phyloP scores from a whole-genome alignment of 2,113 vertebrate genomes.

The Semicossyphus pulcher region DNA sequence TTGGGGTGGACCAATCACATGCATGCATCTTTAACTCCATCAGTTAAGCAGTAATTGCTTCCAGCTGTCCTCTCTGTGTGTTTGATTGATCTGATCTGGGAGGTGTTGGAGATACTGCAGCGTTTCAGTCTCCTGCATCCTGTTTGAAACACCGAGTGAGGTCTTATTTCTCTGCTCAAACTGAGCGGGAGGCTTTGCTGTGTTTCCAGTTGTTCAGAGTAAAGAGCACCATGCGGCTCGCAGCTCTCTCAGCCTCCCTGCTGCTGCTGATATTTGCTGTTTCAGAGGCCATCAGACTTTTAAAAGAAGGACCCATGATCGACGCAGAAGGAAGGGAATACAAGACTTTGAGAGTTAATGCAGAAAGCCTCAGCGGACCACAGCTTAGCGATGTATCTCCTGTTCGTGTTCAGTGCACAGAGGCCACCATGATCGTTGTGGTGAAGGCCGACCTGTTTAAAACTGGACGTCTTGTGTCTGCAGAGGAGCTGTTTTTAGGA shows the following conservation, averaged over 20 bases:
- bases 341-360: neutral
- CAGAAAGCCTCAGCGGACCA: neutral
- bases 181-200: neutral
- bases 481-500: slow-evolving; percentile 47
- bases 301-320: slow-evolving; percentile 51
- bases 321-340: slow-evolving; percentile 57
- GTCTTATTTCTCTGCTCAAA: neutral
- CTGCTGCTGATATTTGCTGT: neutral
- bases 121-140: neutral
- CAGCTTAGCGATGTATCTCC: rapidly evolving
- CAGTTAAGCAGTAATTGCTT: slow-evolving; percentile 14
- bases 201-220: neutral
- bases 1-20: neutral
- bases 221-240: neutral
- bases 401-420: slow-evolving; percentile 46
- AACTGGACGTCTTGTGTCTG: slow-evolving; percentile 5
- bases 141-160: rapidly evolving
- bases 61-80: slow-evolving; percentile 45
- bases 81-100: neutral
- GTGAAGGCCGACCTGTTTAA: slow-evolving; percentile 31
- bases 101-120: neutral
- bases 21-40: slow-evolving; percentile 2
- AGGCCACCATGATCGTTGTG: slow-evolving; percentile 31
- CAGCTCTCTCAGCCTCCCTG: neutral
- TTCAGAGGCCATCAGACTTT: slow-evolving; percentile 11